Evolutionary conservation across 2,888 invertebrate species (phyloP).

Genomic region (Cryptocheilus praepositus): DNA sequence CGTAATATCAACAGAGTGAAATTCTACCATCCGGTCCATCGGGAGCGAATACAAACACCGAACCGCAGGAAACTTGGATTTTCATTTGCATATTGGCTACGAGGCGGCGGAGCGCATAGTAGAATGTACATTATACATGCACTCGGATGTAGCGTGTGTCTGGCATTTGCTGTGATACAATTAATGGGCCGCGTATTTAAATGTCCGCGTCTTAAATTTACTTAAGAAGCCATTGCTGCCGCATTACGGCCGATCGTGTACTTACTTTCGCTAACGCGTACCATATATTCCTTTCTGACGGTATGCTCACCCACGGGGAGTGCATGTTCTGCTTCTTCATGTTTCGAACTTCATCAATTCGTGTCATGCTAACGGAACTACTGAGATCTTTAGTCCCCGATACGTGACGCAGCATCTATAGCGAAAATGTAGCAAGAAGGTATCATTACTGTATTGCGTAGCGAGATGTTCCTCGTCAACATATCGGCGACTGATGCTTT

Average conservation of each 20-base stretch:
- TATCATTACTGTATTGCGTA: too few species aligned
- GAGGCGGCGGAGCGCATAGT: slow-evolving; percentile 27
- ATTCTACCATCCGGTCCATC: slow-evolving; percentile 34
- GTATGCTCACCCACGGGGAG: too few species aligned
- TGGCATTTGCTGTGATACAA: slow-evolving; percentile 29
- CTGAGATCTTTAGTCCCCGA: too few species aligned
- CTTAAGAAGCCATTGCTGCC: not conserved
- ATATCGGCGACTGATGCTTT: slow-evolving; percentile 12
- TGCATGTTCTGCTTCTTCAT: too few species aligned
- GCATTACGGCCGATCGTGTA: too few species aligned
- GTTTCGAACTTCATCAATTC: too few species aligned
- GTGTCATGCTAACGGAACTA: too few species aligned
- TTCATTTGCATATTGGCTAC: slow-evolving; percentile 37
- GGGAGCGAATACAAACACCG: slow-evolving; percentile 36
- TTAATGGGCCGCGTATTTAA: slow-evolving; percentile 14
- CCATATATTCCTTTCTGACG: too few species aligned
- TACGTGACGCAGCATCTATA: too few species aligned
- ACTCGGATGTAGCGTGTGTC: slow-evolving; percentile 27
- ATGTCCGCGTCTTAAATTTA: slow-evolving; percentile 17
- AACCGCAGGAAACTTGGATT: slow-evolving; percentile 36
- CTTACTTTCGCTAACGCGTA: too few species aligned
- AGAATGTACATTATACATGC: slow-evolving; percentile 29
- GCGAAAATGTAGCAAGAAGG: too few species aligned
- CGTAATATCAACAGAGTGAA: slow-evolving; percentile 36
- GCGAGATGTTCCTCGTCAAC: not conserved